Evolutionary conservation across 2,888 invertebrate species (phyloP), one percentile per base, ranked within the genome.

Genomic region (Eueremaeus valkanovi): DNA sequence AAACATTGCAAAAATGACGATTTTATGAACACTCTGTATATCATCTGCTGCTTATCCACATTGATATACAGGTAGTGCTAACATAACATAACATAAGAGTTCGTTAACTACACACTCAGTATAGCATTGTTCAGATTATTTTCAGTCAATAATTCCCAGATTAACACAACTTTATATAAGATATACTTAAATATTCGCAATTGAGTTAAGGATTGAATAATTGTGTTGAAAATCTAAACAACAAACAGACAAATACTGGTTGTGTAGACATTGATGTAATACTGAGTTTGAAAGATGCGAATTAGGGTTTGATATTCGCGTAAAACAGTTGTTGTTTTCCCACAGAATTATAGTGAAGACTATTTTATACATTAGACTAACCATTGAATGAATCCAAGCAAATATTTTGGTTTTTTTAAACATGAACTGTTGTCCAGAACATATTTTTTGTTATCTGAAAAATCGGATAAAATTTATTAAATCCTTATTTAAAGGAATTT

Each of bases 201-300:
- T 45, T 16, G 45, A 45, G 45, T 51, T 45, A 51, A 51, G 21
- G 21, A 51, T 21, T 51, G 51, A 36, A 11, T 51, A 51, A 31
- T 61, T 29, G 61, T 21, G n/a, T 29, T 61, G 18, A n/a, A 61
- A 61, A 61, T 61, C 61, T 61, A 13, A 61, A 61, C 61, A 61
- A 61, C 33, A 61, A 61, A 61, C 29, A 61, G 18, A 61, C 33
- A 61, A 61, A 61, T 61, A 61, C 33, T 61, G 33, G 31, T 61
- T 61, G 51, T 51, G 61, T 31, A 61, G 61, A 61, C 61, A 61
- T 61, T 61, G 61, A 61, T 61, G 61, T 24, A 61, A 61, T 16
- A 61, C 16, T 61, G 13, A 16, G 31, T 61, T 61, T 29, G 61
- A 61, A 29, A 61, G 16, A 61, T 61, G 31, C 29, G 61, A 61